Evolutionary conservation across 2,888 invertebrate genomes (phyloP).

Genomic region (Synanthedon formicaeformis): DNA sequence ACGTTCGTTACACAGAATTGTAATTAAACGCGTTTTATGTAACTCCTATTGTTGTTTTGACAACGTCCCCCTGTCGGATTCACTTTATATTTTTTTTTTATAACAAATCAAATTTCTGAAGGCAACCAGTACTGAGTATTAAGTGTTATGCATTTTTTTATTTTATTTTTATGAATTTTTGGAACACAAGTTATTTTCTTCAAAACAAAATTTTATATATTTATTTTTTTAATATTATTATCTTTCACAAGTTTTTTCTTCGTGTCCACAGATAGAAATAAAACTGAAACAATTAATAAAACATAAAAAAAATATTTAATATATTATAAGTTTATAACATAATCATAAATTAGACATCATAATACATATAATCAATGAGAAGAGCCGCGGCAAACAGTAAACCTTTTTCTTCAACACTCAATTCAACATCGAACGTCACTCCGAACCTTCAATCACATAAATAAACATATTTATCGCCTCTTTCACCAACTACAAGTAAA

Average conservation of each 20-base stretch:
- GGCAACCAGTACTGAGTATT: no score
- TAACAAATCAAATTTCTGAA: no score
- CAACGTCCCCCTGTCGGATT: no score
- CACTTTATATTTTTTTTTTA: no score
- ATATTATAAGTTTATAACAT: background rate
- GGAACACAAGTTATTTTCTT: no score
- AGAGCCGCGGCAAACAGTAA: constrained; percentile 43
- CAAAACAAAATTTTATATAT: no score
- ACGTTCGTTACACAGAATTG: constrained; percentile 1
- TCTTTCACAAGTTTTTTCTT: no score
- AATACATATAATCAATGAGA: constrained; percentile 57
- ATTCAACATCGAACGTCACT: constrained; percentile 33
- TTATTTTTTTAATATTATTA: no score
- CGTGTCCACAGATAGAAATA: background rate
- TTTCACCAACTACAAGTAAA: no score
- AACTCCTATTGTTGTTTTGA: background rate
- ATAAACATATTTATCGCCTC: no score
- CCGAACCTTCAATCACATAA: constrained; percentile 27
- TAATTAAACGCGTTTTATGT: constrained; percentile 3
- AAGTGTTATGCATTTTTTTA: no score
- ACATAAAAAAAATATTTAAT: background rate
- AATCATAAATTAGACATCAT: constrained; percentile 28
- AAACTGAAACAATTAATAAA: background rate
- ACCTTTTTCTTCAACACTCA: constrained; percentile 40
- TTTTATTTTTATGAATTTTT: no score